Conservation (phyloP, 2,888 invertebrate genomes). For the Athalia circularis region DNA sequence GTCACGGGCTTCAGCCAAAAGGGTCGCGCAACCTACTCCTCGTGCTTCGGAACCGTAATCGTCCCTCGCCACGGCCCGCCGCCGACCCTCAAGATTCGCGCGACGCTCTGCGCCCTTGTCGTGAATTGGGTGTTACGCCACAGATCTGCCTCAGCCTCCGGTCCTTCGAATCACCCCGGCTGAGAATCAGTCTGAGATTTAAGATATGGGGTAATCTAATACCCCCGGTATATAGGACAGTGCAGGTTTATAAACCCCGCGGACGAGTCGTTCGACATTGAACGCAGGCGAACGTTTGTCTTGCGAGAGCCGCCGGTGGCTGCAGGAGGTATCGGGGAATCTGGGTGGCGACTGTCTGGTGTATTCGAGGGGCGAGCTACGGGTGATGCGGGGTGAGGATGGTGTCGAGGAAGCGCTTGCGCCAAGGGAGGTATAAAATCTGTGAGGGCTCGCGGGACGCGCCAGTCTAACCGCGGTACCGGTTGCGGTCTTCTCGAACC, state of each 20-base stretch:
- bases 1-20: conserved; percentile 7
- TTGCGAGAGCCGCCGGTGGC: background rate
- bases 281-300: background rate
- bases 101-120: too few species aligned
- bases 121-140: too few species aligned
- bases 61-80: too few species aligned
- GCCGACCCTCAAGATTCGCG: too few species aligned
- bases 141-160: too few species aligned
- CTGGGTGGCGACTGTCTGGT: conserved; percentile 42
- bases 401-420: conserved; percentile 54
- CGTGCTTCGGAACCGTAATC: too few species aligned
- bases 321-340: conserved; percentile 30
- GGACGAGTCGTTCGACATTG: background rate
- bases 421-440: conserved; percentile 56
- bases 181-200: too few species aligned
- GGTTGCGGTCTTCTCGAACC: conserved; percentile 50
- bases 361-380: conserved; percentile 7
- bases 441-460: conserved; percentile 54
- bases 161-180: too few species aligned
- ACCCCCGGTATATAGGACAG: too few species aligned
- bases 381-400: conserved; percentile 46
- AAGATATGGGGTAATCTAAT: too few species aligned
- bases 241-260: too few species aligned
- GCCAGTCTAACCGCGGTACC: conserved; percentile 63
- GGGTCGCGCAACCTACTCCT: background rate